Conservation (phyloP, 2,113 vertebrate genomes). For the Gnathonemus echidnorhynchus region DNA sequence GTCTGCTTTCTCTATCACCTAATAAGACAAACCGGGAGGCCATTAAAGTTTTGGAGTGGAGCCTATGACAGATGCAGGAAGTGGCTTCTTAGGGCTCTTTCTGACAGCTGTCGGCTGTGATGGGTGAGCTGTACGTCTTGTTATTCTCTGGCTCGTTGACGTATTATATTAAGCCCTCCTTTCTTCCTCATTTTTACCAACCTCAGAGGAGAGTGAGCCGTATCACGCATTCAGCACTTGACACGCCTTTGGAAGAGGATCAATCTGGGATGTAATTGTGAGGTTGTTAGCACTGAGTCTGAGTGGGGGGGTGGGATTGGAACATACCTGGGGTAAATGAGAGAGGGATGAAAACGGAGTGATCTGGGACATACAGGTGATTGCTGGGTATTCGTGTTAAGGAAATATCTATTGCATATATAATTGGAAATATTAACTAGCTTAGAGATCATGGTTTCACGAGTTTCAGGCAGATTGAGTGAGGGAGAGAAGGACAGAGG, state of each 20-base stretch:
- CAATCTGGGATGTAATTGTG: background rate
- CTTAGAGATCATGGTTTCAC: background rate
- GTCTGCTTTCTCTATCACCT: background rate
- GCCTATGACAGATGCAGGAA: slow-evolving; percentile 10
- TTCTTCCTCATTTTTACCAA: background rate
- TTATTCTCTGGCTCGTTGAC: background rate
- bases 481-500: slow-evolving; percentile 13
- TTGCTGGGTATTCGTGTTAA: background rate
- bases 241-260: background rate
- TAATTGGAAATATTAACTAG: background rate
- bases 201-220: background rate
- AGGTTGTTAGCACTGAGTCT: background rate
- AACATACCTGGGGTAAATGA: background rate
- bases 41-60: background rate
- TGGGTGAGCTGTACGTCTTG: background rate
- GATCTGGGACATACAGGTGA: background rate
- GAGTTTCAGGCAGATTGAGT: background rate
- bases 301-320: background rate
- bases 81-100: background rate
- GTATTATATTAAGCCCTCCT: background rate
- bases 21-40: background rate
- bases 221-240: background rate
- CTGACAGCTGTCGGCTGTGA: slow-evolving; percentile 6
- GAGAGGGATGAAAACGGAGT: background rate
- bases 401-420: background rate